These are phyloP conservation scores for Leptinotarsa haldemani DNA, from an alignment of 2,888 invertebrate genomes.

Conservation along the genomic window DNA sequence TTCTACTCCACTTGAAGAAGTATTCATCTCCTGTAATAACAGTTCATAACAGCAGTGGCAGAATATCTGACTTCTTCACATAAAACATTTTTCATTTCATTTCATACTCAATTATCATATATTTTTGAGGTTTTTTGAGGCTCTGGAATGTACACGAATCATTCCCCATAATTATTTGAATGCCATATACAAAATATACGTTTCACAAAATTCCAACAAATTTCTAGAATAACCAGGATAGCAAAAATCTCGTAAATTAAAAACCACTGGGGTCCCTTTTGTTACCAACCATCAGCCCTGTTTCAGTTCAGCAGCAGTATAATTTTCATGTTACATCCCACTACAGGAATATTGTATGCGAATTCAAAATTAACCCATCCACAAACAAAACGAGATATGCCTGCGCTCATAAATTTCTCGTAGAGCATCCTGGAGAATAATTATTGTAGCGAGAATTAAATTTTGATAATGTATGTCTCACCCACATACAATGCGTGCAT, in stretches of 20 bases:
- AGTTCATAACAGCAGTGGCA: too few relatives aligned
- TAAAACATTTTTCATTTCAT: too few relatives aligned
- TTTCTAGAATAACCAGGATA: background rate
- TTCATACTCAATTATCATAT: too few relatives aligned
- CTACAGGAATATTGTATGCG: conserved; percentile 9
- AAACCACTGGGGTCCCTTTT: background rate
- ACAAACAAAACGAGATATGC: conserved; percentile 4
- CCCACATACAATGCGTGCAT: background rate
- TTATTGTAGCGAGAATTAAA: conserved; percentile 9
- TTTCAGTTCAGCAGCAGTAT: background rate
- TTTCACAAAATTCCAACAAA: too few relatives aligned
- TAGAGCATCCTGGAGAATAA: background rate
- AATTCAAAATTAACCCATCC: conserved; percentile 4
- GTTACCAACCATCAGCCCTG: background rate
- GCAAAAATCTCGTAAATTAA: background rate
- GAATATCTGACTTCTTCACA: too few relatives aligned
- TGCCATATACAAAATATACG: too few relatives aligned
- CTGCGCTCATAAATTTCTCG: conserved; percentile 7
- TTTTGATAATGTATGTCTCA: conserved; percentile 6
- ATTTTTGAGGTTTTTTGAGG: too few relatives aligned
- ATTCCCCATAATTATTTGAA: too few relatives aligned
- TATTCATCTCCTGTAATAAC: too few relatives aligned
- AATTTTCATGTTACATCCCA: background rate
- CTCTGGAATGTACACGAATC: too few relatives aligned
- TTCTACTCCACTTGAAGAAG: too few relatives aligned